Base-by-base conservation (phyloP, 2,797 vertebrate genomes). In the Parotocinclus haroldoi region DNA sequence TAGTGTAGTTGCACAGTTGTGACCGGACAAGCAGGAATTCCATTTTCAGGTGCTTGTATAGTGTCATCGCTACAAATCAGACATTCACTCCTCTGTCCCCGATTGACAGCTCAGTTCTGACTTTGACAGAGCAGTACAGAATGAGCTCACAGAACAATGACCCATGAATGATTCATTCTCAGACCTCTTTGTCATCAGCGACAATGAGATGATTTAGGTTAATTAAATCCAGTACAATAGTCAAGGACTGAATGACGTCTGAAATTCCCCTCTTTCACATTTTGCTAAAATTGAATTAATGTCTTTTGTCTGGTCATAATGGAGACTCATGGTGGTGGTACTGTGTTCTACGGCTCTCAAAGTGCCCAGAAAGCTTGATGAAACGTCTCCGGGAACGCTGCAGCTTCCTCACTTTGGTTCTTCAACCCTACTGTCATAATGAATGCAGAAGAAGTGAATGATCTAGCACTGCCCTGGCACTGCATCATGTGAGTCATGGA, bases 121-220 rank as follows among this genome's bases (percentile, higher is more conserved):
- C 81, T 83, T 81, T 83, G 79, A 88, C 81, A 64, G 81, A 85
- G 82, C 67, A 81, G 57, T 71, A 55, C 76, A 72, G 80, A 87
- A 81, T 72, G 81, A 82, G 78, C 72, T 78, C 85, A 73, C 76
- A 73, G 84, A 86, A 89, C 84, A 89, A 88, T 87, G 82, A 84
- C 83, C 81, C 80, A 84, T 85, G 83, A 87, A 89, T 88, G 87
- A 88, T 83, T 79, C 83, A 76, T 76, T 79, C 27, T 60, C 81
- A 85, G 73, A 82, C 76, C 81, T 77, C 84, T 89, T 87, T 90
- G 86, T 91, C 86, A 83, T 89, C 86, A 79, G 82, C 83, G 79
- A 89, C 85, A 89, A 89, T 89, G 86, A 91, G 83, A 74, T 65
- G 53, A 89, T 89, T 88, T 87, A 64, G 80, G 81, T 88, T 89